Conservation (phyloP, 2,113 vertebrate species). For the Percopsis transmontana region DNA sequence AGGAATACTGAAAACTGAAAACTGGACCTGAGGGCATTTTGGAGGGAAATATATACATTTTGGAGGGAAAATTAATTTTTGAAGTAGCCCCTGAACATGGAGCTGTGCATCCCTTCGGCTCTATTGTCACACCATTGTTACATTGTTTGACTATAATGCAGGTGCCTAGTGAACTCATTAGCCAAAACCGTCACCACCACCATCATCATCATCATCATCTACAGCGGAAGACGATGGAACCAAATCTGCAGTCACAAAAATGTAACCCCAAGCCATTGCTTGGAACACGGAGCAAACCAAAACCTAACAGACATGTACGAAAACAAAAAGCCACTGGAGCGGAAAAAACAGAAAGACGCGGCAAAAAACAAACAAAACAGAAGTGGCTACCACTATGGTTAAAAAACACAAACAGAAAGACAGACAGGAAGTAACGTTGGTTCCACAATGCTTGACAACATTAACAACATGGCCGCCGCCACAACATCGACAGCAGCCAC, state of each 20-base stretch:
- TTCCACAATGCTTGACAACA: constrained; percentile 79
- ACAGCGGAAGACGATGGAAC: constrained; percentile 91
- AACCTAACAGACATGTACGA: constrained; percentile 5
- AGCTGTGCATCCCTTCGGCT: constrained; percentile 56
- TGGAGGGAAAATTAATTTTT: too few species aligned
- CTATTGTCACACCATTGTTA: not conserved
- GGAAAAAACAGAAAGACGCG: constrained; percentile 24
- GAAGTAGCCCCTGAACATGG: not conserved
- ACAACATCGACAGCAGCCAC: constrained; percentile 53
- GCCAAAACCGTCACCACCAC: constrained; percentile 68
- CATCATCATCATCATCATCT: constrained; percentile 79
- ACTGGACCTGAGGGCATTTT: not conserved
- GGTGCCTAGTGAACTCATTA: constrained; percentile 86
- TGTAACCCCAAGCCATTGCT: constrained; percentile 78
- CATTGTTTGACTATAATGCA: constrained; percentile 82
- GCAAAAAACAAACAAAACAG: constrained; percentile 69
- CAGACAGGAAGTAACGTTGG: constrained; percentile 44
- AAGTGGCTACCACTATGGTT: not conserved
- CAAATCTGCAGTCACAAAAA: constrained; percentile 77
- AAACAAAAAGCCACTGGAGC: constrained; percentile 20
- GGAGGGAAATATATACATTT: not conserved
- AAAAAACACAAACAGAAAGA: constrained; percentile 19
- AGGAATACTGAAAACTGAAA: not conserved
- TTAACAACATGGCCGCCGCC: constrained; percentile 64
- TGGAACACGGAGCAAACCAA: constrained; percentile 70